phyloP scores from a whole-genome alignment of 2,113 vertebrate genomes.

The Pseudorhombus dupliciocellatus region DNA sequence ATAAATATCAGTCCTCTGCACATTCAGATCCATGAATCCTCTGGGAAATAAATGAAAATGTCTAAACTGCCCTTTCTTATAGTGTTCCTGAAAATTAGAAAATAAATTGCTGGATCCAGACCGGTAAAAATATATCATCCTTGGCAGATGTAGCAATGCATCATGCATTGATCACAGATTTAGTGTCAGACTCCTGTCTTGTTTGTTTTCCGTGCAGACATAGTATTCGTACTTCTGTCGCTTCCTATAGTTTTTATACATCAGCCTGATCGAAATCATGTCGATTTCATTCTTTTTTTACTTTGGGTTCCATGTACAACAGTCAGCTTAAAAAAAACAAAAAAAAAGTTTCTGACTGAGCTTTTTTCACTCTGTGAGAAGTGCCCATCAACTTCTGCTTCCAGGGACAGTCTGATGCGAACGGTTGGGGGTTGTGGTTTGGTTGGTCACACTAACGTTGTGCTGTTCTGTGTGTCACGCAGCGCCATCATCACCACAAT shows the following conservation, averaged over 20 bases:
- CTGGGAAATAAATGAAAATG: too few species aligned
- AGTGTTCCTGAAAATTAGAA: too few species aligned
- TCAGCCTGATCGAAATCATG: not conserved
- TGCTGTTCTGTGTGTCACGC: slow-evolving; percentile 44
- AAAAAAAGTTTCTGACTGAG: not conserved
- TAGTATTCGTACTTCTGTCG: too few species aligned
- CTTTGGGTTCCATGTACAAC: not conserved
- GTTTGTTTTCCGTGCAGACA: not conserved
- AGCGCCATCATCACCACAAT: slow-evolving; percentile 97
- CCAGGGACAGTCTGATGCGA: not conserved
- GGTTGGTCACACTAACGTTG: not conserved
- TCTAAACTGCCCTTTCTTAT: too few species aligned
- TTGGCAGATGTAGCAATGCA: too few species aligned
- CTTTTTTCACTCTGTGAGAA: not conserved
- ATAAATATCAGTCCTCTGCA: too few species aligned
- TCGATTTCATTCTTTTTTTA: not conserved
- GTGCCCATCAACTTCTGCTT: not conserved
- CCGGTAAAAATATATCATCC: too few species aligned
- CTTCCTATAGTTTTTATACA: not conserved
- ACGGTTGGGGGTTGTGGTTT: not conserved
- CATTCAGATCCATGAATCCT: too few species aligned
- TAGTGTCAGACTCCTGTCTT: not conserved
- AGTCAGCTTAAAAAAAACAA: not conserved
- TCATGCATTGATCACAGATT: too few species aligned
- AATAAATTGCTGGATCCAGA: too few species aligned